phyloP scores from a whole-genome alignment of 2,888 invertebrate species.

The Eugnorisma glareosa region DNA sequence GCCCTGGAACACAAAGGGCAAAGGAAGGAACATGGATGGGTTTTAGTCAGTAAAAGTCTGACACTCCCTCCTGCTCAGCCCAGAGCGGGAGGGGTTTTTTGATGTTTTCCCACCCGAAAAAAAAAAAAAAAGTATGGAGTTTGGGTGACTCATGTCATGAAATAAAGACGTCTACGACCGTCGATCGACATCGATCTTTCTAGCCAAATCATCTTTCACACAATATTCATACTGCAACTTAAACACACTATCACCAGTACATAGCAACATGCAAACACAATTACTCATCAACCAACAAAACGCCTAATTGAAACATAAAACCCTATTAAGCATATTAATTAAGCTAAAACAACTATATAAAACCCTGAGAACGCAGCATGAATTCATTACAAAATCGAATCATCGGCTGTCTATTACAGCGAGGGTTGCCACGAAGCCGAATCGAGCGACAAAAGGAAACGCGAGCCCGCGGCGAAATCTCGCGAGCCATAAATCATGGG shows the following conservation, averaged over 20 bases:
- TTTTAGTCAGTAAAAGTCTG: too few relatives aligned
- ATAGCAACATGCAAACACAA: constrained; percentile 12
- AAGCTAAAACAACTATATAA: constrained; percentile 69
- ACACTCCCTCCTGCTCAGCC: too few relatives aligned
- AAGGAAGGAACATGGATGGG: too few relatives aligned
- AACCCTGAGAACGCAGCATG: constrained; percentile 66
- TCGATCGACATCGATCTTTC: background rate
- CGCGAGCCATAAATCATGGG: constrained; percentile 82
- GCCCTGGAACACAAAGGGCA: too few relatives aligned
- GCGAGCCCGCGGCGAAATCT: constrained; percentile 79
- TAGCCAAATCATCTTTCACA: background rate
- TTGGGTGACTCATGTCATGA: background rate
- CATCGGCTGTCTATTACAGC: constrained; percentile 76
- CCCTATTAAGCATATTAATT: constrained; percentile 69
- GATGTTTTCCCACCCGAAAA: too few relatives aligned
- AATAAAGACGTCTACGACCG: background rate
- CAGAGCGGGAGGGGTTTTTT: too few relatives aligned
- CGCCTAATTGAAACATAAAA: constrained; percentile 65
- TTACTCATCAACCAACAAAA: constrained; percentile 44
- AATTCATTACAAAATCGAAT: constrained; percentile 76
- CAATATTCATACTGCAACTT: background rate
- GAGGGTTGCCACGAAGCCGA: constrained; percentile 80
- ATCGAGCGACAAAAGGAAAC: constrained; percentile 78
- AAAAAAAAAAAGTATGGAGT: background rate
- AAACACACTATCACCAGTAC: background rate